Base-by-base conservation (phyloP, 2,113 vertebrate species). In the Zootoca vivipara region DNA sequence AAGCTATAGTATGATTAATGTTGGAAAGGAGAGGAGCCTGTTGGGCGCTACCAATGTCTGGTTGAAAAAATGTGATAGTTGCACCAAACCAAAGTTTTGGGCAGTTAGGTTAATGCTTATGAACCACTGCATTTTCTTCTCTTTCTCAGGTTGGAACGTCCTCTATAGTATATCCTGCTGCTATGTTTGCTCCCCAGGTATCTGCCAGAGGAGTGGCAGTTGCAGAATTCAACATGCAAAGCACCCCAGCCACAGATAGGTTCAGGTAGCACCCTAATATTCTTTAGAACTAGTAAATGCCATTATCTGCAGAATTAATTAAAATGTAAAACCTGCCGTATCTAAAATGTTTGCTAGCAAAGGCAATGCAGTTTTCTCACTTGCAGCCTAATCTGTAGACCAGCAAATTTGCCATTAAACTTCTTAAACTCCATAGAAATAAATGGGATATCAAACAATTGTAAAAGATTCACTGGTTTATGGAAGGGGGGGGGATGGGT, bases 161-260 rank as follows among this genome's bases (percentile, higher is more conserved):
- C 56, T 99, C 99, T 0, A 96, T 99, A 62, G 99, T 99, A 86
- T 99, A 99, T 93, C 99, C 99, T 1, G 98, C 99, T 0, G 99
- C 98, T 56, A 98, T 99, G 98, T 99, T 99, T 88, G 98, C 98
- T 16, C 98, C 99, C 0, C 98, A 98, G 92, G 98, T 99, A 42
- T 98, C 99, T 0, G 97, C 98, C 88, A 96, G 98, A 77, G 98
- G 98, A 0, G 93, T 99, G 67, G 98, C 99, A 0, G 99, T 99
- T 70, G 99, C 98, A 0, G 99, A 99, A 85, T 99, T 99, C 87
- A 99, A 99, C 95, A 97, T 86, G 82, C 94, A 95, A 28, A 87
- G 94, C n/a, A 98, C 98, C 65, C 97, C 98, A 0, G 98, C 98
- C 86, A 97, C 98, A 0, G 89, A 96, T 42, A 97, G 93, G 78